Conservation (phyloP, 2,113 vertebrate species). For the Cacatua alba region DNA sequence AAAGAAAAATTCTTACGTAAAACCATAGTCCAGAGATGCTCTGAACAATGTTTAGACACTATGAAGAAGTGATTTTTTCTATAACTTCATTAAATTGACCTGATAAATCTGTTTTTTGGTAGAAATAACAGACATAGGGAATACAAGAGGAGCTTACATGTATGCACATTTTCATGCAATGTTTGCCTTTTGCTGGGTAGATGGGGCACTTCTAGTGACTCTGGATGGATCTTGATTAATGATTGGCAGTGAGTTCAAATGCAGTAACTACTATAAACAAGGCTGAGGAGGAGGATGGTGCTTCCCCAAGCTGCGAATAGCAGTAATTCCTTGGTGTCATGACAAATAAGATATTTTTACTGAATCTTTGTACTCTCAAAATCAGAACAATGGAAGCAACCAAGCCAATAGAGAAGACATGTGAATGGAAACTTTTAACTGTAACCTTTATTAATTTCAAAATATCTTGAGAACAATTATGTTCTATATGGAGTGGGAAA, state of each 20-base stretch:
- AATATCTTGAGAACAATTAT: slow-evolving; percentile 1
- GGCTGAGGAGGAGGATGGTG: not conserved
- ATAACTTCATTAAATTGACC: not conserved
- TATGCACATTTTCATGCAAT: not conserved
- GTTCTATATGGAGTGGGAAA: slow-evolving; percentile 3
- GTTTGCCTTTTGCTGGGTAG: not conserved
- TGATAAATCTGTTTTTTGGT: not conserved
- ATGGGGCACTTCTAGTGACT: not conserved
- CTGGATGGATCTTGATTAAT: not conserved
- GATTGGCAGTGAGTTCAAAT: not conserved
- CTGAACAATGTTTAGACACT: not conserved
- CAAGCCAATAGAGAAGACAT: slow-evolving; percentile 5
- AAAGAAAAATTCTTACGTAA: not conserved
- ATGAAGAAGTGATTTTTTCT: not conserved
- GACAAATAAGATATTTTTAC: not conserved
- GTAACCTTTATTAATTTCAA: slow-evolving; percentile 3
- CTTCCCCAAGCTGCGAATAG: not conserved
- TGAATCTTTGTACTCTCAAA: not conserved
- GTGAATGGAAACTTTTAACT: not conserved
- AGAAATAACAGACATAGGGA: not conserved
- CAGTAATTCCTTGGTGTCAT: not conserved
- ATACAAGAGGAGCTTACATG: not conserved
- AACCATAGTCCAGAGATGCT: not conserved
- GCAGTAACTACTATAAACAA: not conserved
- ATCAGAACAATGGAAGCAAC: slow-evolving; percentile 15